Base-by-base conservation (phyloP, 2,888 invertebrate species). In the Macrophya annulata region DNA sequence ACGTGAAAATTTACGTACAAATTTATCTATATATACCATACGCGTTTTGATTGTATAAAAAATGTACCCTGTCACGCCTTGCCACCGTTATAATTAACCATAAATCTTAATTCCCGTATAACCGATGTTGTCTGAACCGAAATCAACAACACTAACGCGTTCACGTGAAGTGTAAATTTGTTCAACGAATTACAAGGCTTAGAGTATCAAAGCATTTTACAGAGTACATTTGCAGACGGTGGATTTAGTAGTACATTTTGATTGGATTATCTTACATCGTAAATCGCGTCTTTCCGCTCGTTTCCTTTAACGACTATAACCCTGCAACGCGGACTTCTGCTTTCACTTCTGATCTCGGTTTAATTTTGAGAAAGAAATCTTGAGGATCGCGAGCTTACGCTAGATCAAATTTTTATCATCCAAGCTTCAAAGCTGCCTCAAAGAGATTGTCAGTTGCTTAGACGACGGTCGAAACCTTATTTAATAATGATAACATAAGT, bases 251-350 rank as follows among this genome's bases (percentile, higher is more conserved):
- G 17, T 25, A 77, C 62, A 21, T 55, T 81, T 21, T 81, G 81
- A 81, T 81, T 62, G 81, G 79, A 79, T 79, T 55, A 51, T 79
- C 59, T 59, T 37, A 31, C 37, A 79, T 55, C 40, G 12, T 59
- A 81, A 62, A 51, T 62, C 62, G 62, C 77, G 31, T 51, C 37
- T 77, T 77, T 77, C 8, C 77, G 37, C 51, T 43, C 77, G 37
- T 55, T 55, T 25, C 25, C 62, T 55, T n/a, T n/a, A 55, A 55
- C 45, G 45, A 48, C 45, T 48, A 48, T n/a, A n/a, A n/a, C 45
- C 45, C 45, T 1, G 45, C 45, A 15, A 31, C 51, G 21, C 25
- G 1, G 9, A 77, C 37, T 51, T 48, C 15, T 74, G 21, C 55
- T 31, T 77, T 77, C 77, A n/a, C 31, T 48, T 51, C 51, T 21